Percentiles rank a stretch among this genome's conserved stretches.
Conservation (phyloP, 2,888 invertebrate species). For the Tuberolachnus salignus region DNA sequence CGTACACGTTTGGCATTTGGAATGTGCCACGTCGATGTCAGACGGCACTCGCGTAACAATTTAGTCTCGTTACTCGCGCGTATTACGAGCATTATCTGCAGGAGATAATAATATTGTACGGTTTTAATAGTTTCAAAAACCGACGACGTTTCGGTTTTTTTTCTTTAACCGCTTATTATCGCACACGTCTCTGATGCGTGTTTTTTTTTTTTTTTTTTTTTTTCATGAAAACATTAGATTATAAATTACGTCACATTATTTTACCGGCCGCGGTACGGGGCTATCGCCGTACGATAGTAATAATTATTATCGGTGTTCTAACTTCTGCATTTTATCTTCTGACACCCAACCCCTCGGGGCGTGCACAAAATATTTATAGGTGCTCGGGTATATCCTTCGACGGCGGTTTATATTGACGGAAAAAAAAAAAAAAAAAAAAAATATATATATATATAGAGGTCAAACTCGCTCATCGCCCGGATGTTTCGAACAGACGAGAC, state of each 20-base stretch:
- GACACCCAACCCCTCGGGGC: slow-evolving; percentile 40
- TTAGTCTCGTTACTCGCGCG: neutral
- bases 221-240: slow-evolving; percentile 39
- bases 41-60: slow-evolving; percentile 17
- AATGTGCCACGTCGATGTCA: neutral
- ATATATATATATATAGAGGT: too few relatives aligned
- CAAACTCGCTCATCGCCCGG: slow-evolving; percentile 20
- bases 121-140: neutral
- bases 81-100: neutral
- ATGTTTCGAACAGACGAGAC: slow-evolving; percentile 26
- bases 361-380: slow-evolving; percentile 2
- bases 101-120: neutral
- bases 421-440: too few relatives aligned
- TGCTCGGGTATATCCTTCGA: too few relatives aligned
- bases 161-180: slow-evolving; percentile 20
- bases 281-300: slow-evolving; percentile 14
- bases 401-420: too few relatives aligned
- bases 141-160: slow-evolving; percentile 2
- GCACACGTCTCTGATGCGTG: neutral
- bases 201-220: slow-evolving; percentile 1
- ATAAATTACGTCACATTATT: slow-evolving; percentile 45
- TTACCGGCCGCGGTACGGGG: neutral
- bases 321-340: slow-evolving; percentile 29
- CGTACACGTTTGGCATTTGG: neutral
- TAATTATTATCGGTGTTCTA: slow-evolving; percentile 27